These are phyloP conservation scores for Trematocara stigmaticum DNA, from an alignment of 2,113 vertebrate species.

Conservation along the genomic window DNA sequence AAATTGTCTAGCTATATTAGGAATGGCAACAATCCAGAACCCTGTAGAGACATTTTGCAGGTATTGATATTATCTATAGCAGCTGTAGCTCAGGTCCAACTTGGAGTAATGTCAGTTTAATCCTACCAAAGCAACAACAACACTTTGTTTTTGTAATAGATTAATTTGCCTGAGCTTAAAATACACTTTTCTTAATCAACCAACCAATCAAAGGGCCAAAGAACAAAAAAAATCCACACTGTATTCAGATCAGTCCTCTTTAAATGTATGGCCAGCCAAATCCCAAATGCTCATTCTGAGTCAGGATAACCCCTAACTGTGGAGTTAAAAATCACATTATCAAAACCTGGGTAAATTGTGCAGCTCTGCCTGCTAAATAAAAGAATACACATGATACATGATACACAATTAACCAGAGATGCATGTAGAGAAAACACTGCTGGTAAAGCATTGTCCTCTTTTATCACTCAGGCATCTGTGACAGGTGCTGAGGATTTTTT, in stretches of 20 bases:
- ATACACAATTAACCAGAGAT: not conserved
- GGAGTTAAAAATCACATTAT: not conserved
- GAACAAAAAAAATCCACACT: not conserved
- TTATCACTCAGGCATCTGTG: not conserved
- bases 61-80: not conserved
- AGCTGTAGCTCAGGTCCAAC: not conserved
- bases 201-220: not conserved
- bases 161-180: not conserved
- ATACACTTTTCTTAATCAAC: not conserved
- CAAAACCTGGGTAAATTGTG: not conserved
- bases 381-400: not conserved
- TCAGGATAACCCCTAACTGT: not conserved
- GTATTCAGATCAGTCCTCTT: not conserved
- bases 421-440: not conserved
- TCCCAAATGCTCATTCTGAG: not conserved
- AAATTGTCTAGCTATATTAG: not conserved
- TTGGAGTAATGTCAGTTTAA: not conserved
- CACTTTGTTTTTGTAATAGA: not conserved
- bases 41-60: not conserved
- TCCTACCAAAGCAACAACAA: not conserved
- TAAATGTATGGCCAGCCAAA: not conserved
- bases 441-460: not conserved
- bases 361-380: not conserved
- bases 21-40: not conserved
- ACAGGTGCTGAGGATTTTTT: conserved; percentile 26